These are phyloP conservation scores for Xestoiulus laeticollis DNA, from an alignment of 2,888 invertebrate species.

Conservation along the genomic window DNA sequence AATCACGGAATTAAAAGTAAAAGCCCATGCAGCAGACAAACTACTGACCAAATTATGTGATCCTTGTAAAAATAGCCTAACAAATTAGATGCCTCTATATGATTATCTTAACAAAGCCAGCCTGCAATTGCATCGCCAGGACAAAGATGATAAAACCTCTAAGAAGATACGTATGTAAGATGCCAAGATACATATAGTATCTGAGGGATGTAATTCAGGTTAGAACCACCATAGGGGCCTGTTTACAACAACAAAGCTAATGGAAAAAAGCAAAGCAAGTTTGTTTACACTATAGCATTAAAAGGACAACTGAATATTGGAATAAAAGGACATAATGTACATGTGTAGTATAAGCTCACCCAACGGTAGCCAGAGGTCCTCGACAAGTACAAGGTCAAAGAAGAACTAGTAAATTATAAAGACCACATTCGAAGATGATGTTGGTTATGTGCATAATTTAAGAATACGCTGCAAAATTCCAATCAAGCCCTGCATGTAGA, in stretches of 20 bases:
- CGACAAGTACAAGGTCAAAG: background rate
- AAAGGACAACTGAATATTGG: background rate
- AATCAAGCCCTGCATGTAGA: background rate
- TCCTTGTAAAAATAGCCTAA: no score
- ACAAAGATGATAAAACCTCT: background rate
- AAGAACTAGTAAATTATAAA: background rate
- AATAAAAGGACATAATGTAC: background rate
- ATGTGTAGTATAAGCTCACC: background rate
- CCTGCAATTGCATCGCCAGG: background rate
- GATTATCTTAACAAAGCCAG: background rate
- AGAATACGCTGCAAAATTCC: no score
- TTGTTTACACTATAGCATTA: background rate
- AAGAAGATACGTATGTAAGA: background rate
- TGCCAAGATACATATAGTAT: background rate
- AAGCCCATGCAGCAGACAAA: no score
- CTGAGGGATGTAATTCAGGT: background rate
- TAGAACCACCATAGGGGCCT: background rate
- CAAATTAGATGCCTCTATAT: background rate
- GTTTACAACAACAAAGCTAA: background rate
- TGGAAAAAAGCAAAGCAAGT: background rate
- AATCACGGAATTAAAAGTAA: no score
- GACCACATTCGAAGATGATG: no score
- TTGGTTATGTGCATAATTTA: no score
- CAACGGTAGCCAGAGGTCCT: background rate
- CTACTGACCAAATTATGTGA: no score